Conservation (phyloP, 2,888 invertebrate species). For the Drosophila imparisetae region DNA sequence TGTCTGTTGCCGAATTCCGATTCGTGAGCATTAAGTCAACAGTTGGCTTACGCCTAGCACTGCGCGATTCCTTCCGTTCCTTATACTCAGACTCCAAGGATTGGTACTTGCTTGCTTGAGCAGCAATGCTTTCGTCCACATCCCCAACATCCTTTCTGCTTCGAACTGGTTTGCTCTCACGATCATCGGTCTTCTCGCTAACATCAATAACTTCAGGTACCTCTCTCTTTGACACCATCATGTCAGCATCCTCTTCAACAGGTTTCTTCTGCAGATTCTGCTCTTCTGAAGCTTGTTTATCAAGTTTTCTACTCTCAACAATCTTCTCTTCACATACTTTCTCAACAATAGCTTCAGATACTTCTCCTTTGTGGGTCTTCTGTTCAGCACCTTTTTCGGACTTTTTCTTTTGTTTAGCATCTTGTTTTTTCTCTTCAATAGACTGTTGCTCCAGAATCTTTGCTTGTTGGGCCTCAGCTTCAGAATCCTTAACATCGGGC, state of each 20-base stretch:
- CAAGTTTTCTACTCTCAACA: neutral
- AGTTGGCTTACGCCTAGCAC: slow-evolving; percentile 78
- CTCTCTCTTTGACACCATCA: neutral
- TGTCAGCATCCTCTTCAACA: neutral
- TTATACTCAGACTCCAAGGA: slow-evolving; percentile 73
- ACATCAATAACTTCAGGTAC: slow-evolving; percentile 3
- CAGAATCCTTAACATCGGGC: rapidly evolving
- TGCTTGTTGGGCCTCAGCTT: rapidly evolving
- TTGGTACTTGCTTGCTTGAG: slow-evolving; percentile 32
- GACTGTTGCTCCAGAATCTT: rapidly evolving
- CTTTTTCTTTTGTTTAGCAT: neutral
- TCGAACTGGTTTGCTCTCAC: neutral
- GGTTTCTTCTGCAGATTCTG: neutral
- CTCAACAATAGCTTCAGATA: neutral
- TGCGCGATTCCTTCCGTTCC: slow-evolving; percentile 73
- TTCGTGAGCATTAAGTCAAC: slow-evolving; percentile 89
- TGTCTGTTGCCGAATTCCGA: slow-evolving; percentile 90
- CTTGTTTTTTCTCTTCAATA: neutral
- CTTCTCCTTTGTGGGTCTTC: rapidly evolving
- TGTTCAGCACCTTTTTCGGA: rapidly evolving
- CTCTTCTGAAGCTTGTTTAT: neutral
- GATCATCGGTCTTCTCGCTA: neutral
- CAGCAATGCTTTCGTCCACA: slow-evolving; percentile 24
- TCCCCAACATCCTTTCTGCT: neutral
- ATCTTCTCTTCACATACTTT: neutral